These are phyloP conservation scores for Meda fulgida DNA, from an alignment of 2,797 vertebrate species.

Conservation along the genomic window DNA sequence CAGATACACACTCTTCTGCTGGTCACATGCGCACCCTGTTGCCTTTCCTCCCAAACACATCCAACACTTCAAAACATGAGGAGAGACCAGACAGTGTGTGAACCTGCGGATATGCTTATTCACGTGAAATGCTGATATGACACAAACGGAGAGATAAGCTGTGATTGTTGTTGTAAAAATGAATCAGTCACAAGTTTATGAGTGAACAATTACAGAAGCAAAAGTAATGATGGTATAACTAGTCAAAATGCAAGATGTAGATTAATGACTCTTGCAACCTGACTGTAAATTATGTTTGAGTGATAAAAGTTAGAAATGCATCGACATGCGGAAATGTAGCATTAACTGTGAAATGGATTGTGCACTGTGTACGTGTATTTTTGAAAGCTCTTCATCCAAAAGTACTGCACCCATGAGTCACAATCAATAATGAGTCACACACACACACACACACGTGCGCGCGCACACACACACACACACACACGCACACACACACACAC, in stretches of 20 bases:
- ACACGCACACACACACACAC: conserved; percentile 28
- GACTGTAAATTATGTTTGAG: background rate
- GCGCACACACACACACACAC: conserved; percentile 28
- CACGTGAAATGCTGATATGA: background rate
- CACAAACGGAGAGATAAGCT: background rate
- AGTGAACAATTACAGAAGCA: background rate
- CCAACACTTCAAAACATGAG: conserved; percentile 36
- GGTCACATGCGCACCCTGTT: conserved; percentile 22
- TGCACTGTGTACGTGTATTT: conserved; percentile 38
- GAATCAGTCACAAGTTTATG: background rate
- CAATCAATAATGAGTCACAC: conserved; percentile 52
- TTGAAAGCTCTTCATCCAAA: conserved; percentile 33
- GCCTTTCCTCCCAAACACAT: conserved; percentile 12
- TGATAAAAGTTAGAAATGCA: background rate
- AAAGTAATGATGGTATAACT: background rate
- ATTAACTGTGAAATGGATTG: conserved; percentile 26
- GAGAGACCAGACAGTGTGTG: conserved; percentile 19
- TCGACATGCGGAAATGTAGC: background rate
- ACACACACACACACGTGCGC: background rate
- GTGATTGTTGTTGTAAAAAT: background rate
- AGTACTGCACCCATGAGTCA: conserved; percentile 51
- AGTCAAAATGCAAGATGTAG: background rate
- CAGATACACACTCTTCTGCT: conserved; percentile 17
- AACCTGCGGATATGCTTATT: conserved; percentile 19
- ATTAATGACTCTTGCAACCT: background rate